A percentile compares a stretch with the other conserved stretches of the same genome.
phyloP scores from a whole-genome alignment of 2,888 invertebrate genomes.

The Dicroscelio sp. region DNA sequence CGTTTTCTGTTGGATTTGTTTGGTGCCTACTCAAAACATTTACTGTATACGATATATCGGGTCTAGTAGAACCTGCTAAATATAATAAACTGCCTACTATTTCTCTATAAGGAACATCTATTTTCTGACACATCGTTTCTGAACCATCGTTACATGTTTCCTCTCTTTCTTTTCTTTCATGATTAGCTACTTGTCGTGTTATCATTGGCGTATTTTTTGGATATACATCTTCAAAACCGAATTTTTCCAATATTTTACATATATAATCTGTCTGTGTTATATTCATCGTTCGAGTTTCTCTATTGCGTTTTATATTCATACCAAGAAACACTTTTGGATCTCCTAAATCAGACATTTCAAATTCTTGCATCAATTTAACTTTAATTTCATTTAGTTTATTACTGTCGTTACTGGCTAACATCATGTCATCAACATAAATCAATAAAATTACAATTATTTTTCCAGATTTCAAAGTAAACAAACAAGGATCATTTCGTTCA shows the following conservation, averaged over 20 bases:
- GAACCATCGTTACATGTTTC: background rate
- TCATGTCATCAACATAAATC: too few relatives aligned
- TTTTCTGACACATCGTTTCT: background rate
- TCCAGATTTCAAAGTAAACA: too few relatives aligned
- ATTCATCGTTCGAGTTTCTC: background rate
- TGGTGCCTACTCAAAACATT: conserved; percentile 76
- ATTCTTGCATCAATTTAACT: too few relatives aligned
- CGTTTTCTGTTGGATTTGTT: conserved; percentile 66
- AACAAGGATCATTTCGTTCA: too few relatives aligned
- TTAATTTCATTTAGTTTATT: too few relatives aligned
- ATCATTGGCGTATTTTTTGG: conserved; percentile 8
- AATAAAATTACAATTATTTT: too few relatives aligned
- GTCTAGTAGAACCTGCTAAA: conserved; percentile 72
- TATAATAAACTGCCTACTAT: conserved; percentile 49
- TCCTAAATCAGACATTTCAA: too few relatives aligned
- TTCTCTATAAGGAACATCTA: background rate
- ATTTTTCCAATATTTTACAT: background rate
- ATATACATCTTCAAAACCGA: background rate
- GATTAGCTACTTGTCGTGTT: background rate
- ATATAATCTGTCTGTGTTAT: conserved; percentile 49
- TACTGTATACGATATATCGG: conserved; percentile 73
- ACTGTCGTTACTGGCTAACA: too few relatives aligned
- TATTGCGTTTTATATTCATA: too few relatives aligned
- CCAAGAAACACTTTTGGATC: too few relatives aligned
- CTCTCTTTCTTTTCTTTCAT: background rate